Percentiles rank a stretch among this genome's conserved stretches.
Evolutionary conservation across 2,797 vertebrate genomes (phyloP).

Genomic region (Tachyglossus aculeatus): DNA sequence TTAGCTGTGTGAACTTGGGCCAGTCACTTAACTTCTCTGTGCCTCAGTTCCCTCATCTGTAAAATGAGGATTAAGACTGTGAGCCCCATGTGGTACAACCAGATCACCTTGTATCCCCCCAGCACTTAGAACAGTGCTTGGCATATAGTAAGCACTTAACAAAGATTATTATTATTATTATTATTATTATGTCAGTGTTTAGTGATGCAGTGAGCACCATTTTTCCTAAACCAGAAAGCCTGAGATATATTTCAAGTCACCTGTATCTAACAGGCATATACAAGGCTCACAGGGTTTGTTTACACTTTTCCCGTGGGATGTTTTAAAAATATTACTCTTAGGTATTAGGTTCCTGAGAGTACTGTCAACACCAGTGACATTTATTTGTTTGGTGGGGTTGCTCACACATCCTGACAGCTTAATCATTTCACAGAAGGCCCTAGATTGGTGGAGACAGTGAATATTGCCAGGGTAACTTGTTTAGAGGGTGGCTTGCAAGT

Average conservation of each 20-base stretch:
- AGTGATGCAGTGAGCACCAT: conserved; percentile 8
- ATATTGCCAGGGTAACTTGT: conserved; percentile 43
- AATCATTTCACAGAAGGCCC: conserved; percentile 53
- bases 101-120: too few relatives aligned
- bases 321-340: conserved; percentile 39
- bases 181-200: too few relatives aligned
- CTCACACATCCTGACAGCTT: conserved; percentile 58
- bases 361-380: conserved; percentile 55
- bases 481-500: conserved; percentile 27
- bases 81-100: too few relatives aligned
- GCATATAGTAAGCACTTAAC: too few relatives aligned
- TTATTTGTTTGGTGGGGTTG: conserved; percentile 60
- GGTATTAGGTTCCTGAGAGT: conserved; percentile 47
- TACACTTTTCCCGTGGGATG: conserved; percentile 38
- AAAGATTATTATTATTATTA: too few relatives aligned
- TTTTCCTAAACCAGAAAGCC: conserved; percentile 4
- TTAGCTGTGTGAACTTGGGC: too few relatives aligned
- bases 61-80: too few relatives aligned
- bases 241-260: conserved; percentile 33
- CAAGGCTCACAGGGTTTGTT: conserved; percentile 40
- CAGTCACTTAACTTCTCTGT: too few relatives aligned
- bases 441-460: conserved; percentile 16
- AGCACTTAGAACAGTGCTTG: too few relatives aligned
- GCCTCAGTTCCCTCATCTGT: too few relatives aligned
- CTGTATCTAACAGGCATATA: conserved; percentile 11